Evolutionary conservation across 2,888 invertebrate species (phyloP), one percentile per base, ranked within the genome.

Genomic region (Pollenia griseotomentosa): DNA sequence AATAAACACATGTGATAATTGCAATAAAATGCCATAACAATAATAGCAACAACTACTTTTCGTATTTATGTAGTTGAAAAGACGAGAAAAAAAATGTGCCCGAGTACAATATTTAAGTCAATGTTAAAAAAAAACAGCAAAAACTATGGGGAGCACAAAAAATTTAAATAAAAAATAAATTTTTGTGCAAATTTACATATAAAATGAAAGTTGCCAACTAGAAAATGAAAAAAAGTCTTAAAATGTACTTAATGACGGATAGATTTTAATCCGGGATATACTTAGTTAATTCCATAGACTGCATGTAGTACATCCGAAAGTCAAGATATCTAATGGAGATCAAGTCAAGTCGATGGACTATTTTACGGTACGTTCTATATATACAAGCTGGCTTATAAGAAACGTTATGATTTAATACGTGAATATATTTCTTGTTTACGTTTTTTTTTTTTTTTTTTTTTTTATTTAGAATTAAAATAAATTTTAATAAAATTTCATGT

Each of bases 1-100:
- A 61, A 33, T 77, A 57, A 44, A 81, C 71, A 71, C 65, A 83
- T 86, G 74, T 80, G 79, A 80, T 80, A 85, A 71, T 78, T 81
- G 77, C 81, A 77, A 44, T 59, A 77, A 82, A 73, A 85, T 53
- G 74, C 16, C 51, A 77, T 55, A 65, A 78, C 73, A 73, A 74
- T 48, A 74, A 68, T 53, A 48, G 23, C 66, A 86, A 78, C 59
- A 55, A 12, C 5, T 68, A 55, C 23, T 23, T 23, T 23, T 33
- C 40, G 19, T 10, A 65, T 19, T 57, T 33, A 55, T 65, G 65
- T 63, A 33, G 12, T 44, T 80, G 33, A 61, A 44, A 33, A 14
- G 63, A 73, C 73, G 65, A 73, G 57, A 44, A 74, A 74, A n/a
- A 78, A 79, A 78, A 46, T 19, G 9, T 51, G 23, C 42, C 57